Evolutionary conservation across 2,113 vertebrate species (phyloP).

Genomic region (Myanophis thanlyinensis): DNA sequence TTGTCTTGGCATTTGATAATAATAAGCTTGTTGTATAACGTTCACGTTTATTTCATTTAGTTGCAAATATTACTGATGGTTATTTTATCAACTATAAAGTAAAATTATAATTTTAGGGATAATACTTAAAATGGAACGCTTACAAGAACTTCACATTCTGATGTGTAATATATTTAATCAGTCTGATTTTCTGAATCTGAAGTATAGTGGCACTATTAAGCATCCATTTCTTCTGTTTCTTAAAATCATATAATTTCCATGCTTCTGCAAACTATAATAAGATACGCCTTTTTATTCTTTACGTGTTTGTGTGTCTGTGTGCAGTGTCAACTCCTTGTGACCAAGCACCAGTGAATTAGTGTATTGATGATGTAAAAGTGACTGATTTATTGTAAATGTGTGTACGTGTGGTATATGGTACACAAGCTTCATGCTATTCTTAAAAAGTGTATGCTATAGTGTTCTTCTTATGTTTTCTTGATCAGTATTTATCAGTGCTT

Average conservation of each 20-base stretch:
- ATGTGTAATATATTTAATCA: not conserved
- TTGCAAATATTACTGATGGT: not conserved
- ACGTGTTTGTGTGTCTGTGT: not conserved
- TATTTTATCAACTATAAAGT: not conserved
- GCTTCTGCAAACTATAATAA: not conserved
- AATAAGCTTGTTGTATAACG: not conserved
- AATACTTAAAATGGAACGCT: not conserved
- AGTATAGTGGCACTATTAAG: not conserved
- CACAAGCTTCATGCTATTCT: not conserved
- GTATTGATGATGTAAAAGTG: constrained; percentile 45
- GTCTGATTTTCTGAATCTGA: not conserved
- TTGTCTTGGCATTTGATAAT: not conserved
- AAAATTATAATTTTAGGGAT: not conserved
- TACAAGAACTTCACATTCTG: not conserved
- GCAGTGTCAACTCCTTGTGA: not conserved
- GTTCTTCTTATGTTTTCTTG: constrained; percentile 35
- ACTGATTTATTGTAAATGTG: constrained; percentile 1
- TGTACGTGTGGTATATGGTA: not conserved
- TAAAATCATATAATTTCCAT: not conserved
- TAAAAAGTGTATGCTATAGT: not conserved
- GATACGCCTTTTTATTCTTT: not conserved
- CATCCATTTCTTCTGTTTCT: not conserved
- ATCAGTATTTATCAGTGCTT: constrained; percentile 44
- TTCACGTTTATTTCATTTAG: not conserved
- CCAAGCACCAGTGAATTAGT: constrained; percentile 48